Evolutionary conservation across 2,113 vertebrate species (phyloP).

Genomic region (Nibea albiflora): DNA sequence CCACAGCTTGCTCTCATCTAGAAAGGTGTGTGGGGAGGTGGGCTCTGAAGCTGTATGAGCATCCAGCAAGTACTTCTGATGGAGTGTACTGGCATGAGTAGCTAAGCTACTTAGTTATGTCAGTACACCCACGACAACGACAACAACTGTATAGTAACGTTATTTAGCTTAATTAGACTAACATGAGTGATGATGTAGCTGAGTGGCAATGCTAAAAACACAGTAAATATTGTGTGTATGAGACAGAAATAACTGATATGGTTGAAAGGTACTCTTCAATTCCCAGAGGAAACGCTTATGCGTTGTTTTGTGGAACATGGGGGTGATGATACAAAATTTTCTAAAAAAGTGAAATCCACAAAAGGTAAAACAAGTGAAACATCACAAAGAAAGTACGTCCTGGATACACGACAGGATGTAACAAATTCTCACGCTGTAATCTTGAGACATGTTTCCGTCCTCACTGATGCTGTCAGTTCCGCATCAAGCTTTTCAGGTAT

Average conservation of each 20-base stretch:
- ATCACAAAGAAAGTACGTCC: neutral
- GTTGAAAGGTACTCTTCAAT: no score
- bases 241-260: no score
- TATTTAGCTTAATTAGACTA: no score
- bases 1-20: neutral
- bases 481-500: neutral
- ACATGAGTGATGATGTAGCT: no score
- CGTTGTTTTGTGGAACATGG: no score
- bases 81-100: neutral
- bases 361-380: neutral
- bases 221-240: no score
- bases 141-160: neutral
- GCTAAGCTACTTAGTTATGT: neutral
- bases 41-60: no score
- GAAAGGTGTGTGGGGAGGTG: neutral
- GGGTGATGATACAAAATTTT: no score
- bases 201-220: no score
- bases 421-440: neutral
- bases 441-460: neutral
- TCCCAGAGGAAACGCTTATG: no score
- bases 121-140: neutral
- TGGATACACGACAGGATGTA: conserved; percentile 1
- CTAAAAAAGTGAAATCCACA: no score
- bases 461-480: neutral
- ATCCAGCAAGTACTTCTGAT: no score